These are phyloP conservation scores for Steinernema feltiae DNA, from an alignment of 1,140 invertebrate genomes.

Conservation along the genomic window DNA sequence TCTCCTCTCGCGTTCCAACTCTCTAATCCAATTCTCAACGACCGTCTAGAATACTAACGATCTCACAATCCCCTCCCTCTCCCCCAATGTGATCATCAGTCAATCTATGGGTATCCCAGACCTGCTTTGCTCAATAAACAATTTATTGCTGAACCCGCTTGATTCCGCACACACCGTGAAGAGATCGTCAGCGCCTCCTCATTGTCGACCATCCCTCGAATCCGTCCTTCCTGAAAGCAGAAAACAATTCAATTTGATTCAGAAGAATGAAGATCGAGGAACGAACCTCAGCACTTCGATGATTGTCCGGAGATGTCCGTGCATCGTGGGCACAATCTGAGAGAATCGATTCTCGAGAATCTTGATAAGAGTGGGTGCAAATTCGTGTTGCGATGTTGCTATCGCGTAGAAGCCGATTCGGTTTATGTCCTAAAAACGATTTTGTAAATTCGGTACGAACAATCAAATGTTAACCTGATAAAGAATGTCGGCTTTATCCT, in stretches of 20 bases:
- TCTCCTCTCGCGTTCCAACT: slow-evolving; percentile 8
- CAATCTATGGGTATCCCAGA: background rate
- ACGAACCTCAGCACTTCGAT: background rate
- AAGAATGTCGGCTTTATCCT: background rate
- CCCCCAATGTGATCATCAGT: background rate
- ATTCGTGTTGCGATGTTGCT: background rate
- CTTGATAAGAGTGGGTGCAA: background rate
- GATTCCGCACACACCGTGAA: too few species aligned
- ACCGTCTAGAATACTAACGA: background rate
- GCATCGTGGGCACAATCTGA: background rate
- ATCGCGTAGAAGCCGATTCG: background rate
- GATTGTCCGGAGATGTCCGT: background rate
- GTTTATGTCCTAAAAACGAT: background rate
- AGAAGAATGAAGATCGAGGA: background rate
- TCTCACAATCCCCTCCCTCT: too few species aligned
- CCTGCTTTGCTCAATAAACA: background rate
- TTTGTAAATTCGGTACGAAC: background rate
- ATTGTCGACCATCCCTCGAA: background rate
- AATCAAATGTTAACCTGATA: background rate
- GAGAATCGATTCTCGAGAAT: background rate
- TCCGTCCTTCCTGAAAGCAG: background rate
- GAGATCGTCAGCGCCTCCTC: background rate
- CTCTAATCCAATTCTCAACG: background rate
- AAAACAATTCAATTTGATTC: background rate
- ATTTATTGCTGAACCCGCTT: background rate